Conservation (phyloP, 2,888 invertebrate genomes). For the Bhutanitis thaidina region DNA sequence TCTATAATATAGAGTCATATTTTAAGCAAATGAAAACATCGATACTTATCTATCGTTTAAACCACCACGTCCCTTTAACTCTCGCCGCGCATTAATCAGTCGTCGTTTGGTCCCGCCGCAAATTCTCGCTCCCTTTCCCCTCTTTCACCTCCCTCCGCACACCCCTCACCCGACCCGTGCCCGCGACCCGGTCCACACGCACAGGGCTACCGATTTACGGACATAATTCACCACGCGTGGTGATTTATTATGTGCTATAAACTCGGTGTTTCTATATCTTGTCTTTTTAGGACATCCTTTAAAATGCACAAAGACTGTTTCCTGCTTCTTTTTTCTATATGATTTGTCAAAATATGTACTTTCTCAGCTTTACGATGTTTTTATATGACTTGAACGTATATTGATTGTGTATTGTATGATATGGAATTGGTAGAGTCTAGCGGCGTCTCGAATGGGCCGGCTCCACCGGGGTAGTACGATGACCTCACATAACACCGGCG, state of each 20-base stretch:
- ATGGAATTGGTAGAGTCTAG: too few species aligned
- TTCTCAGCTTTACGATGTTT: too few species aligned
- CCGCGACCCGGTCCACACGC: slow-evolving; percentile 19
- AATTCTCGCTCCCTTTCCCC: slow-evolving; percentile 11
- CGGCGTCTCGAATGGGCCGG: too few species aligned
- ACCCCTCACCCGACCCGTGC: slow-evolving; percentile 11
- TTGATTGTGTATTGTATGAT: too few species aligned
- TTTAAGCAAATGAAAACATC: slow-evolving; percentile 9
- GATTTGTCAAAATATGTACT: too few species aligned
- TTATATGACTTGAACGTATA: too few species aligned
- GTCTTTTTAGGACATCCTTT: slow-evolving; percentile 17
- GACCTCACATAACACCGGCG: too few species aligned
- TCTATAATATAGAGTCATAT: too few species aligned
- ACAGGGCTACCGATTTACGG: slow-evolving; percentile 23
- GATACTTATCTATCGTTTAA: slow-evolving; percentile 7
- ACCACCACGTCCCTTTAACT: slow-evolving; percentile 18
- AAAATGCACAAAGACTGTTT: background rate
- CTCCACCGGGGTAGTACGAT: too few species aligned
- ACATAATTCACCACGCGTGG: slow-evolving; percentile 6
- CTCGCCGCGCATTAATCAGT: slow-evolving; percentile 37
- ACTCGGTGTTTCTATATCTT: slow-evolving; percentile 4
- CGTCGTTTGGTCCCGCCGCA: slow-evolving; percentile 35
- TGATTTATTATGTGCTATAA: slow-evolving; percentile 20
- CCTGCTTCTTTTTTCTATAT: too few species aligned
- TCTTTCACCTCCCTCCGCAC: slow-evolving; percentile 8